Percentiles rank a stretch among this genome's conserved stretches.
Conservation (phyloP, 2,888 invertebrate species). For the Parthenolecanium corni region DNA sequence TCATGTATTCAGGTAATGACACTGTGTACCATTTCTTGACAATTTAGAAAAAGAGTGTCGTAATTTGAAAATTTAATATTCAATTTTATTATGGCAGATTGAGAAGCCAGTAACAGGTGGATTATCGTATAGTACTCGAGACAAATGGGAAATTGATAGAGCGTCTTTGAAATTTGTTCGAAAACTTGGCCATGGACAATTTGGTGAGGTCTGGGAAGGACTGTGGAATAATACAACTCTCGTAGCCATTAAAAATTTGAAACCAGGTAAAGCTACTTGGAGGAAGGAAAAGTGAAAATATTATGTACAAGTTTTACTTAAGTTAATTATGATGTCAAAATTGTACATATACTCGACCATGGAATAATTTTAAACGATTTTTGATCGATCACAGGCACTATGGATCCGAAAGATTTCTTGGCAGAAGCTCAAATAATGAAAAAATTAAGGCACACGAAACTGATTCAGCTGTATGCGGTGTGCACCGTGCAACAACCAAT, state of each 20-base stretch:
- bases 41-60: no score
- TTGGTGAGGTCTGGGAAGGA: slow-evolving; percentile 99
- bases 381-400: slow-evolving; percentile 54
- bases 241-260: slow-evolving; percentile 96
- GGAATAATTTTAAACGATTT: no score
- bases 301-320: neutral
- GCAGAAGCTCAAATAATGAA: slow-evolving; percentile 99
- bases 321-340: neutral
- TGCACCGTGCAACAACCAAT: slow-evolving; percentile 99
- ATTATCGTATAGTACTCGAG: slow-evolving; percentile 90
- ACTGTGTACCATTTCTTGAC: no score
- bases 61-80: slow-evolving; percentile 1
- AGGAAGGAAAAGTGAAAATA: neutral
- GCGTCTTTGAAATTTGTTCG: slow-evolving; percentile 91
- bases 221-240: slow-evolving; percentile 99
- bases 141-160: slow-evolving; percentile 98
- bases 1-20: slow-evolving; percentile 77
- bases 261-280: slow-evolving; percentile 52
- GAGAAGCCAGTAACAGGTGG: slow-evolving; percentile 99
- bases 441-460: slow-evolving; percentile 87
- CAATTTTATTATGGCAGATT: slow-evolving; percentile 50
- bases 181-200: slow-evolving; percentile 97
- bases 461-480: slow-evolving; percentile 96
- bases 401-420: slow-evolving; percentile 99
- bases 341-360: no score